Conservation (phyloP, 1,140 invertebrate species). For the Cardiocondyla obscurior region DNA sequence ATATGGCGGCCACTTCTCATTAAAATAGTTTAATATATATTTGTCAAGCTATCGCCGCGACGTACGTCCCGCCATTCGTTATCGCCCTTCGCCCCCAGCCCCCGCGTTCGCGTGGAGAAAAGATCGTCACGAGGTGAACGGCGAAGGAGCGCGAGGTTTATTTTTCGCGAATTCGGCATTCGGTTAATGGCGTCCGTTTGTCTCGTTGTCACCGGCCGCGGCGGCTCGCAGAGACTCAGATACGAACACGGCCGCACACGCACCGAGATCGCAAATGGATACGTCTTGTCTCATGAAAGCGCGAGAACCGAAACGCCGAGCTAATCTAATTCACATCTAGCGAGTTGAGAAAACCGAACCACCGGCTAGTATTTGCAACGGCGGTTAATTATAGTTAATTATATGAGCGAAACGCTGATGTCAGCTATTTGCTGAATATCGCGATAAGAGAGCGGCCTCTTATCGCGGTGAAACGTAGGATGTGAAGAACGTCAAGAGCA, state of each 20-base stretch:
- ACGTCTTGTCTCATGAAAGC: background rate
- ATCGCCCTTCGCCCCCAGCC: conserved; percentile 43
- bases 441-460: background rate
- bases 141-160: conserved; percentile 42
- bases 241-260: conserved; percentile 18
- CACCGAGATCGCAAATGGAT: background rate
- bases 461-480: conserved; percentile 17
- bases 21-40: conserved; percentile 82
- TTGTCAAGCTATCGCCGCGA: conserved; percentile 76
- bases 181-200: conserved; percentile 71
- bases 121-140: background rate
- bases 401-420: background rate
- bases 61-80: conserved; percentile 74
- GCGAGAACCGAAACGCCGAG: background rate
- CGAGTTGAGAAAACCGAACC: background rate
- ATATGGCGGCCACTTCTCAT: conserved; percentile 81
- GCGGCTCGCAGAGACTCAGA: conserved; percentile 27
- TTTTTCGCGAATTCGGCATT: conserved; percentile 76
- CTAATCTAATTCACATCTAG: background rate
- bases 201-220: conserved; percentile 73
- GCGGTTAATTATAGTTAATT: background rate
- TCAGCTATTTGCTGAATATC: background rate
- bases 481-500: background rate
- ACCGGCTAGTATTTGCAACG: background rate
- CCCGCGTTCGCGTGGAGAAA: background rate